Evolutionary conservation across 2,888 invertebrate species (phyloP).

Genomic region (Hymenopus coronatus): DNA sequence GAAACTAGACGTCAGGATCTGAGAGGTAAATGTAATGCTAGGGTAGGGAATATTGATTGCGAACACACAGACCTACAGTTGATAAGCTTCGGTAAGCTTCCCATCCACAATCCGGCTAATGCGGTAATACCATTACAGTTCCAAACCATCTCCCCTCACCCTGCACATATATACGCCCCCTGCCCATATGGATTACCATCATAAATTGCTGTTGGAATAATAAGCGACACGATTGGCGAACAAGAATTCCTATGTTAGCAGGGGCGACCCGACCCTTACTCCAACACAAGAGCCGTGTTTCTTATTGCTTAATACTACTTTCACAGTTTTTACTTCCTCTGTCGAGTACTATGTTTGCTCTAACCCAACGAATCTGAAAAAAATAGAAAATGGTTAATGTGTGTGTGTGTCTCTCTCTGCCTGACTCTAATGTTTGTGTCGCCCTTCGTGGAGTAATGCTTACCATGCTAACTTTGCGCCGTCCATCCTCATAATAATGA

Average conservation of each 20-base stretch:
- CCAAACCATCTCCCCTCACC: neutral
- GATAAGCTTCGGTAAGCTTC: neutral
- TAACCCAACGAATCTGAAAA: no score
- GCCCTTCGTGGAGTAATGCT: no score
- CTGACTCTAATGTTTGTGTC: no score
- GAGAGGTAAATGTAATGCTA: neutral
- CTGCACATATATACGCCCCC: neutral
- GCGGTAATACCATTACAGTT: neutral
- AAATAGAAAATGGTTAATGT: no score
- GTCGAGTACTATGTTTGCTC: no score
- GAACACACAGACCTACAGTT: neutral
- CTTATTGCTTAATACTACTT: neutral
- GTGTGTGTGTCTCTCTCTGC: no score
- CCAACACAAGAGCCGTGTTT: neutral
- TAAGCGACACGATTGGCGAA: neutral
- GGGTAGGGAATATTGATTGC: neutral
- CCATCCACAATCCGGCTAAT: neutral
- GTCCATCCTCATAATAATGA: no score
- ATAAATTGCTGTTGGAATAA: neutral
- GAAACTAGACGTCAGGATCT: neutral
- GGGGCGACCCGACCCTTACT: neutral
- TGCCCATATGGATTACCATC: neutral
- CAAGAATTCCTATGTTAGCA: neutral
- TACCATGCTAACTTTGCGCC: no score
- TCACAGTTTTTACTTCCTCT: no score